Base-by-base conservation (phyloP, 2,888 invertebrate genomes). In the Limnephilus marmoratus region DNA sequence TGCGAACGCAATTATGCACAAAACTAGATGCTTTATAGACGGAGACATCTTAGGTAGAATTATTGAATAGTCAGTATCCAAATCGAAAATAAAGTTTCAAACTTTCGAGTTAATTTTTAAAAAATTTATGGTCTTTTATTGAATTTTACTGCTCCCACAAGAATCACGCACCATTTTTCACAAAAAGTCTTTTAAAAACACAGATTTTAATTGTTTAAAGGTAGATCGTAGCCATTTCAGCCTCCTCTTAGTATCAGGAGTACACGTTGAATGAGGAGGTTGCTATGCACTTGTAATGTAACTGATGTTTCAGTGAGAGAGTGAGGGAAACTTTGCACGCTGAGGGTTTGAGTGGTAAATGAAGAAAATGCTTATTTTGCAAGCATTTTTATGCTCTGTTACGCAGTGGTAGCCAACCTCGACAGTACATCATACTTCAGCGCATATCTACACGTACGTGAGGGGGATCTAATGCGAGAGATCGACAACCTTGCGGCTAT, bases 381-480 rank as follows among this genome's bases (percentile, higher is more conserved):
- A 90, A 81, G 92, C 93, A 93, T 93, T 93, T 93, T 93, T 93
- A 93, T 93, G 93, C 92, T 86, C 86, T 93, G 93, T 90, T 90
- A 92, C 92, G 92, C 93, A 93, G 93, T 53, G 92, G 93, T 92
- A 91, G 68, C 93, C 93, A 93, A 93, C 93, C 93, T 90, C 82
- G 90, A 92, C 91, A 90, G 34, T 83, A 88, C 89, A 68, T n/a
- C 68, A 87, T 92, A 86, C 91, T 90, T 45, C 68, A 83, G 85
- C 68, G 91, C 90, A 31, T 91, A 88, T 92, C 90, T 90, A 92
- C 92, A 92, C 91, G 92, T 92, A 92, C 31, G 81, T 85, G 45
- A 80, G 9, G 37, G 31, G 53, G n/a, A 82, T n/a, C n/a, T 90
- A 49, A 83, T 90, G 2, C 34, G 24, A n/a, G 90, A 13, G 81